Base-by-base conservation (phyloP, 2,797 vertebrate species). In the Lithobates pipiens region DNA sequence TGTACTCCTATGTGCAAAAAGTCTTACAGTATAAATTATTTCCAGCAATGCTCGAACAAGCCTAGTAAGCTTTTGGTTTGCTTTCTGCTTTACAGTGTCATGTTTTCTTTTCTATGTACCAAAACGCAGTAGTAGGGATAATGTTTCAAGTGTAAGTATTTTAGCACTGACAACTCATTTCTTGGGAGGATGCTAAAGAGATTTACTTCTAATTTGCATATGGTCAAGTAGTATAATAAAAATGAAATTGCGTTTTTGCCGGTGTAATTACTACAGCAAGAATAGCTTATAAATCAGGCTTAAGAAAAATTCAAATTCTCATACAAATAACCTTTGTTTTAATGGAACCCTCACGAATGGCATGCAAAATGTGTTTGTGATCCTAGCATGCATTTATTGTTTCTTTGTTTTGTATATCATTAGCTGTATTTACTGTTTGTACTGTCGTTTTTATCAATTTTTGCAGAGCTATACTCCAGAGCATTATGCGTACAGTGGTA, bases 201-300 rank as follows among this genome's bases (percentile, higher is more conserved):
- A 82, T 82, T 86, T 78, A 77, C 36, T 67, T 82, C 39, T 82
- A 34, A 82, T 86, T 82, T 86, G 32, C 80, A 86, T 77, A 82
- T 70, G 54, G 77, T 86, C 54, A 82, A 68, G 69, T 71, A 72
- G 80, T 78, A 77, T 77, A 86, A 86, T 86, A 86, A 86, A 86
- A 86, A 82, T 77, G 67, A 82, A 86, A 86, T 80, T 85, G 71
- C 63, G 7, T 85, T 85, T 74, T 69, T 73, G 44, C 44, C 9
- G 42, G 71, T 77, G 75, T 82, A 86, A 86, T 86, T 86, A 82
- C 80, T 63, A 27, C 44, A 63, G 63, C 65, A 34, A 46, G 39
- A 39, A 86, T 77, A 77, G 46, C 39, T 42, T 67, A 78, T 86
- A 77, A 86, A 86, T 82, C 85, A 82, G 67, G 25, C 68, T 67